phyloP scores from a whole-genome alignment of 2,797 vertebrate species.

The Falco novaeseelandiae region DNA sequence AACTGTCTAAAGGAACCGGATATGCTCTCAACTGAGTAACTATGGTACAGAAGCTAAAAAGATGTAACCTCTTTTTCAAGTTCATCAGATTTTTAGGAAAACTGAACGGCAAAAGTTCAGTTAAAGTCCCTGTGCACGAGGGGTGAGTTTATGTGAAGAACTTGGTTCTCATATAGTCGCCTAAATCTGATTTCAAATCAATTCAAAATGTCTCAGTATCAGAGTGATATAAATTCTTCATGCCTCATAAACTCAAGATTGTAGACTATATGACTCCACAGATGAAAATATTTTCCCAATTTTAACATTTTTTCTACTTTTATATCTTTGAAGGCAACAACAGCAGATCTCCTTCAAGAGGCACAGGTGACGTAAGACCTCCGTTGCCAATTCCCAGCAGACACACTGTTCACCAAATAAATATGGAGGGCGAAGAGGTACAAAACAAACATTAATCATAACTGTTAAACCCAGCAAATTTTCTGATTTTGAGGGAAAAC shows the following conservation, averaged over 20 bases:
- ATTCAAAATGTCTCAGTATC: background rate
- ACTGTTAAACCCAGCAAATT: background rate
- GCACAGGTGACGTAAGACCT: slow-evolving; percentile 60
- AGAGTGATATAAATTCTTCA: background rate
- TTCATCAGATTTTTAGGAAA: background rate
- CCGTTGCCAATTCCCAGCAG: slow-evolving; percentile 68
- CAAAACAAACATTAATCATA: background rate
- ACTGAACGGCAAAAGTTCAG: background rate
- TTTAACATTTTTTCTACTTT: background rate
- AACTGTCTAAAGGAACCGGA: background rate
- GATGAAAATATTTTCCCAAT: background rate
- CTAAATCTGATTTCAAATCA: background rate
- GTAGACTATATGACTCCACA: background rate
- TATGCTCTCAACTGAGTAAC: background rate
- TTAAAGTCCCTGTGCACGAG: background rate
- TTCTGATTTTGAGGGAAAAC: background rate
- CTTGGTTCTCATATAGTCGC: background rate
- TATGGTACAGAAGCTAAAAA: background rate
- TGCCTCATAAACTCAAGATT: background rate
- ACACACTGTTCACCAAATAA: slow-evolving; percentile 13
- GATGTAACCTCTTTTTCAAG: background rate
- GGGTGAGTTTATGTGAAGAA: background rate
- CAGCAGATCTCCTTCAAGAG: slow-evolving; percentile 72
- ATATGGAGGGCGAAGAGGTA: slow-evolving; percentile 64
- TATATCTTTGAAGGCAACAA: slow-evolving; percentile 46